Evolutionary conservation across 2,797 vertebrate genomes (phyloP).

Genomic region (Eulemur coronatus): DNA sequence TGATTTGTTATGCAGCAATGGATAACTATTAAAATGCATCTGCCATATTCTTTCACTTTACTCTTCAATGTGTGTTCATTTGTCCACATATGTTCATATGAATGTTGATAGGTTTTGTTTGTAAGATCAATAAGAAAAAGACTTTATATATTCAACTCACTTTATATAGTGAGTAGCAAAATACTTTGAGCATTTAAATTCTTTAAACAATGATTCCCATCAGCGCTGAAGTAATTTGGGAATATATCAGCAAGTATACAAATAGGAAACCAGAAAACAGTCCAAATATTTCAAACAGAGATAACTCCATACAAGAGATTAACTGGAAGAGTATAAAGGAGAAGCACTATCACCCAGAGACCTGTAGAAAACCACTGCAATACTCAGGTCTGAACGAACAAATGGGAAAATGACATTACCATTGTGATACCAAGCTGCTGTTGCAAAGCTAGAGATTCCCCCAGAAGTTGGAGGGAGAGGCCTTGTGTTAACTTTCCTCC

Average conservation of each 20-base stretch:
- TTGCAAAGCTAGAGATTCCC: neutral
- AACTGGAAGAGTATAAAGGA: neutral
- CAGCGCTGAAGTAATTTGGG: neutral
- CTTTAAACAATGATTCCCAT: neutral
- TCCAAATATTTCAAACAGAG: neutral
- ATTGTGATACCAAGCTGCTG: neutral
- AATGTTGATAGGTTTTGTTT: neutral
- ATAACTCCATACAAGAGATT: neutral
- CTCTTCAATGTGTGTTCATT: neutral
- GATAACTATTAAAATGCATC: neutral
- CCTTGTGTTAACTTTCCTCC: neutral
- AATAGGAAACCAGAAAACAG: neutral
- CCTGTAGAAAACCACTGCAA: neutral
- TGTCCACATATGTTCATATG: neutral
- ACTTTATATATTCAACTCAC: neutral
- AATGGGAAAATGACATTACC: neutral
- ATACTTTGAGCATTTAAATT: neutral
- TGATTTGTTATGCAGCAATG: neutral
- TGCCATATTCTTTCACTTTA: neutral
- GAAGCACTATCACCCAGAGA: neutral
- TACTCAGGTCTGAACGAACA: neutral
- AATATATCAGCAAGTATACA: neutral
- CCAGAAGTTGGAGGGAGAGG: neutral
- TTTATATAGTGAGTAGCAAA: neutral
- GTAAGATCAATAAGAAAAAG: neutral